phyloP scores from a whole-genome alignment of 2,113 vertebrate genomes.

The Chascanopsetta lugubris region DNA sequence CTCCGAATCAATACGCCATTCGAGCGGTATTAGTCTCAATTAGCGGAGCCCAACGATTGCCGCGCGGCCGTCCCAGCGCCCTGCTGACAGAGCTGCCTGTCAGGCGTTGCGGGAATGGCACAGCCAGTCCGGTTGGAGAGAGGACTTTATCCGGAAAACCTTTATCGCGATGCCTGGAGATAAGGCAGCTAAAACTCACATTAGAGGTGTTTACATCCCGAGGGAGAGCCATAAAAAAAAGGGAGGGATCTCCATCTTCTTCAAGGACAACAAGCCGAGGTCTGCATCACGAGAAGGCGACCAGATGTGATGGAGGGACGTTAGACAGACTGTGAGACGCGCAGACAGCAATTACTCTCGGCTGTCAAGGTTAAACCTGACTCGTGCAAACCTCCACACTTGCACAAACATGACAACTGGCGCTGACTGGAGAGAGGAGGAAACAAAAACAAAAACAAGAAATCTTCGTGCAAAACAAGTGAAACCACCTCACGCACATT shows the following conservation, averaged over 20 bases:
- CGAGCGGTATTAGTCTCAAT: constrained; percentile 70
- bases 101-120: constrained; percentile 31
- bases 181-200: constrained; percentile 31
- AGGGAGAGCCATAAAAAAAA: constrained; percentile 34
- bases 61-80: constrained; percentile 40
- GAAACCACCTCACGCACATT: neutral
- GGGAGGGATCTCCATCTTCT: constrained; percentile 27
- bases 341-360: constrained; percentile 6
- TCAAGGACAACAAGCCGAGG: constrained; percentile 41
- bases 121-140: constrained; percentile 8
- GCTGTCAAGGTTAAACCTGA: constrained; percentile 27
- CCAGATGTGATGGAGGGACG: constrained; percentile 15
- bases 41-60: constrained; percentile 56
- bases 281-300: constrained; percentile 18
- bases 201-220: constrained; percentile 29
- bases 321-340: constrained; percentile 16
- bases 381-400: constrained; percentile 8
- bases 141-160: neutral
- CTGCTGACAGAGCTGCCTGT: constrained; percentile 51
- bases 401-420: constrained; percentile 25
- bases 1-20: constrained; percentile 62
- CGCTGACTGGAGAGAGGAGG: constrained; percentile 5
- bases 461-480: neutral
- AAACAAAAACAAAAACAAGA: constrained; percentile 10
- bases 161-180: constrained; percentile 27